These are phyloP conservation scores for Clarias fuscus DNA, from an alignment of 2,797 vertebrate genomes.

Conservation along the genomic window DNA sequence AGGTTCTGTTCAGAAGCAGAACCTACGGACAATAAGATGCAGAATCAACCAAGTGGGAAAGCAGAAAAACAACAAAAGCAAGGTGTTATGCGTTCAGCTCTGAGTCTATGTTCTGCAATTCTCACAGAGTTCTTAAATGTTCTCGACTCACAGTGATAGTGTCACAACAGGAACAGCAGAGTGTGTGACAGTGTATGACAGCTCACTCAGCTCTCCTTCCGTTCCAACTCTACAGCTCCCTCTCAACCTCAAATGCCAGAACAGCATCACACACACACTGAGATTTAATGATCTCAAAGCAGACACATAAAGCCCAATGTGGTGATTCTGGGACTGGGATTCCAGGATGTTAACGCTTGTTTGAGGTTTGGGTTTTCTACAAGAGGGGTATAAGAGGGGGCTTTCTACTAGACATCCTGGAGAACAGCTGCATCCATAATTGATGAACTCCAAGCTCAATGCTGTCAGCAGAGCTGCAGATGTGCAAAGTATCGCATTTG, in stretches of 20 bases:
- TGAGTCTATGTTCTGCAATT: slow-evolving; percentile 22
- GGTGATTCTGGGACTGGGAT: not conserved
- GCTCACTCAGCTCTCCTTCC: not conserved
- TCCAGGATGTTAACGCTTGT: not conserved
- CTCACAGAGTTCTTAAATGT: slow-evolving; percentile 11
- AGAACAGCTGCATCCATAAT: slow-evolving; percentile 4
- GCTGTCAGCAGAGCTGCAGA: slow-evolving; percentile 33
- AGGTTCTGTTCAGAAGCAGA: too few species aligned
- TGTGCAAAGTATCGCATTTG: slow-evolving; percentile 31
- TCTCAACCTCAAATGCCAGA: not conserved
- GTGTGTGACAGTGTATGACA: slow-evolving; percentile 11
- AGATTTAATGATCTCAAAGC: slow-evolving; percentile 17
- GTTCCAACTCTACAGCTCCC: too few species aligned
- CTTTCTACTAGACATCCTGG: not conserved
- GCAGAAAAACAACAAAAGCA: too few species aligned
- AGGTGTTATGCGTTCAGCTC: too few species aligned
- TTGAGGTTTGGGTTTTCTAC: slow-evolving; percentile 6
- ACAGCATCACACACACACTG: not conserved
- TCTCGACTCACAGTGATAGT: slow-evolving; percentile 26
- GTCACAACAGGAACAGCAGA: slow-evolving; percentile 9
- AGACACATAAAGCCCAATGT: not conserved
- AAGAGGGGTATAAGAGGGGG: too few species aligned
- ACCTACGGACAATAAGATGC: too few species aligned
- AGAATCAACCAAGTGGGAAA: too few species aligned
- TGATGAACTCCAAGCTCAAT: slow-evolving; percentile 15